These are phyloP conservation scores for Notothenia rossii DNA, from an alignment of 2,113 vertebrate species.

Conservation along the genomic window DNA sequence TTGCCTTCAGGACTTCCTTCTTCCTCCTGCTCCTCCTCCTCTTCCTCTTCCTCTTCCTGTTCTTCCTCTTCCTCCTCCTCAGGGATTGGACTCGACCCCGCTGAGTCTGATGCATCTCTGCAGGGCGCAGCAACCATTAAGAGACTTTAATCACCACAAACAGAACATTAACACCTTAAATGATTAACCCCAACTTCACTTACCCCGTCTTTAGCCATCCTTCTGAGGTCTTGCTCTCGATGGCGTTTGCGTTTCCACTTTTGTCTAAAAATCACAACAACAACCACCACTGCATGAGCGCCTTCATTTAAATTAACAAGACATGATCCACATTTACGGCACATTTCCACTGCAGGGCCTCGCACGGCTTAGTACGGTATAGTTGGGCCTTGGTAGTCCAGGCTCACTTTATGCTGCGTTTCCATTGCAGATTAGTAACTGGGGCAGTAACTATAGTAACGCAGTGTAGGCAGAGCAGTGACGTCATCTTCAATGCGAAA, in stretches of 20 bases:
- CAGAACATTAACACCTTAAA: background rate
- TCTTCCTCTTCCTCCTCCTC: slow-evolving; percentile 34
- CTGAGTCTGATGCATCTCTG: slow-evolving; percentile 64
- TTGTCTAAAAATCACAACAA: slow-evolving; percentile 33
- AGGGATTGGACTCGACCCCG: slow-evolving; percentile 83
- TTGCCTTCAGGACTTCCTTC: slow-evolving; percentile 72
- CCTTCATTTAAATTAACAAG: background rate
- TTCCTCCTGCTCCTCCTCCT: too few relatives aligned
- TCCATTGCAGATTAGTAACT: too few relatives aligned
- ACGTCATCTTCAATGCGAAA: too few relatives aligned
- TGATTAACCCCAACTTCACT: slow-evolving; percentile 17
- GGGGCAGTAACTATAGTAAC: too few relatives aligned
- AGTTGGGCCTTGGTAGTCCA: too few relatives aligned
- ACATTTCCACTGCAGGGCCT: too few relatives aligned
- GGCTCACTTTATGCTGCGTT: too few relatives aligned
- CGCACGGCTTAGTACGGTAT: too few relatives aligned
- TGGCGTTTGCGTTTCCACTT: slow-evolving; percentile 52
- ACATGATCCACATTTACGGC: too few relatives aligned
- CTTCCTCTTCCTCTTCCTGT: background rate
- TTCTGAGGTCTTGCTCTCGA: slow-evolving; percentile 76
- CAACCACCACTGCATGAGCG: background rate
- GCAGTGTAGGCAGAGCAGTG: too few relatives aligned
- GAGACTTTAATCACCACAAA: background rate
- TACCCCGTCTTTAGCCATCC: slow-evolving; percentile 81
- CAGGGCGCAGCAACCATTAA: slow-evolving; percentile 5